These are phyloP conservation scores for Oceanodroma leucorhoa DNA, from an alignment of 2,797 vertebrate species.

Conservation along the genomic window DNA sequence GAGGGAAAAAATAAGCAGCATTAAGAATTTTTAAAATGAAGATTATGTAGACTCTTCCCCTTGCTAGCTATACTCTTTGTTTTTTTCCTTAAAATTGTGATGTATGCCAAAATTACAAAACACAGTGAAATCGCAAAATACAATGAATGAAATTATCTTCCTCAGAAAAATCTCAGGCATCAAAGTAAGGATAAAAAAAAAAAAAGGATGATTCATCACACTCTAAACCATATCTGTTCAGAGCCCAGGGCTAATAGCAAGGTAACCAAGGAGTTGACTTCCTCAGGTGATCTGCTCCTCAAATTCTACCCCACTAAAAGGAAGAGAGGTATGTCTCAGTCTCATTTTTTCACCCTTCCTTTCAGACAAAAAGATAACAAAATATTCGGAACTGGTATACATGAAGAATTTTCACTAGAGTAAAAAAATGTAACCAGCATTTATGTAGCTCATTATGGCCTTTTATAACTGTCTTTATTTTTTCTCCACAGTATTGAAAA, in stretches of 20 bases:
- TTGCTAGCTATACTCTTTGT: background rate
- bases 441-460: background rate
- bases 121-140: background rate
- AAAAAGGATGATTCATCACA: background rate
- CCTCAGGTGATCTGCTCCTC: background rate
- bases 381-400: background rate
- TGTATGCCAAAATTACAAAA: background rate
- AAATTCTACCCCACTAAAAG: background rate
- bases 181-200: background rate
- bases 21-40: background rate
- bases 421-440: background rate
- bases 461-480: background rate
- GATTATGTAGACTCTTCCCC: background rate
- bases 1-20: background rate
- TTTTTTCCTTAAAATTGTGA: background rate
- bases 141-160: background rate
- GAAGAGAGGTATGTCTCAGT: background rate
- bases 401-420: background rate
- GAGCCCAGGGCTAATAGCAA: background rate
- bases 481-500: background rate
- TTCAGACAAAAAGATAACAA: background rate
- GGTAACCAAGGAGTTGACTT: background rate
- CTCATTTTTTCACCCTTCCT: background rate
- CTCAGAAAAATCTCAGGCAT: background rate
- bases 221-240: background rate